These are phyloP conservation scores for Globia sparganii DNA, from an alignment of 2,888 invertebrate genomes.

Conservation along the genomic window DNA sequence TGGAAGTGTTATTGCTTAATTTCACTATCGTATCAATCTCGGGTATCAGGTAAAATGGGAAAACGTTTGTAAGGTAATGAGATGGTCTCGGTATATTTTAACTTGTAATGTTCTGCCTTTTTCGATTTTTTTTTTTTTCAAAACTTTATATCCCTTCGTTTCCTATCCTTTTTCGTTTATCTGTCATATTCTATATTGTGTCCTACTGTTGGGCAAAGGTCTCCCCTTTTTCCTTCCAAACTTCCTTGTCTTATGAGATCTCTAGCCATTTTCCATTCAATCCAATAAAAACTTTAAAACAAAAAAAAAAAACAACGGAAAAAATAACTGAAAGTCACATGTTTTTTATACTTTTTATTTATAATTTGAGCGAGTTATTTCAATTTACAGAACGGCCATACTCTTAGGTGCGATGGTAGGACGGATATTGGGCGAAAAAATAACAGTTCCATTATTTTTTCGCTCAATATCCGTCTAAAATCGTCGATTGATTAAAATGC, in stretches of 20 bases:
- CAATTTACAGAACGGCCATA: neutral
- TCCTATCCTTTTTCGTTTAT: too few relatives aligned
- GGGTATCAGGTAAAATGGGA: constrained; percentile 62
- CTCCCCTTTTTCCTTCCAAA: neutral
- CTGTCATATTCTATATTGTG: neutral
- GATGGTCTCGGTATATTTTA: constrained; percentile 22
- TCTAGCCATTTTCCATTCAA: neutral
- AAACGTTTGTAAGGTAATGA: constrained; percentile 55
- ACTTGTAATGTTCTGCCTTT: neutral
- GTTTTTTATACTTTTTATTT: too few relatives aligned
- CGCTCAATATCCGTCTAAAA: neutral
- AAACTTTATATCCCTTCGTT: too few relatives aligned
- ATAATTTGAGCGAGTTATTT: too few relatives aligned
- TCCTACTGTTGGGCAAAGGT: neutral
- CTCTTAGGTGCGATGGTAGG: neutral
- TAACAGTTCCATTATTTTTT: neutral
- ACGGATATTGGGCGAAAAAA: too few relatives aligned
- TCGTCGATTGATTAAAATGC: too few relatives aligned
- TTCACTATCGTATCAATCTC: constrained; percentile 84
- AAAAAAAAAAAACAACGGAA: too few relatives aligned
- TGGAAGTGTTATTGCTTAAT: constrained; percentile 90
- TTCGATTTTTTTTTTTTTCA: neutral
- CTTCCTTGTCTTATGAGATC: neutral
- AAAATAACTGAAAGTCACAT: too few relatives aligned
- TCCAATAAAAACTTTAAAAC: neutral